Percentiles rank a stretch among this genome's conserved stretches.
Conservation (phyloP, 2,113 vertebrate species). For the Myodes glareolus region DNA sequence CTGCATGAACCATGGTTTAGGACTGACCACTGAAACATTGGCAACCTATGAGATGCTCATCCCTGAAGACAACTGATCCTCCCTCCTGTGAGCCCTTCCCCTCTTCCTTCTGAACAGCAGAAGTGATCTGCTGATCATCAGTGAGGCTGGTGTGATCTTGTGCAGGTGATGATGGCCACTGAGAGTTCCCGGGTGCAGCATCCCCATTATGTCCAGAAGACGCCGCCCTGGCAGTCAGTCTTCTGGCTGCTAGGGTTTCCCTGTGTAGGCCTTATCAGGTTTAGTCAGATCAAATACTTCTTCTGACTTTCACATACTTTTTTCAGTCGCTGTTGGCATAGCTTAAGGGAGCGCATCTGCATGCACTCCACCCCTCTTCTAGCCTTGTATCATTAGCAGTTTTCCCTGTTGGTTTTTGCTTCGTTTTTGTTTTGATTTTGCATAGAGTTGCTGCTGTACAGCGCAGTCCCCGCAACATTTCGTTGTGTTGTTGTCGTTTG, state of each 20-base stretch:
- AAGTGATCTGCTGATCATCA: no score
- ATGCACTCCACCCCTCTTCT: background rate
- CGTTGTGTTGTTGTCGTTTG: background rate
- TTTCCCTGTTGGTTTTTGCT: background rate
- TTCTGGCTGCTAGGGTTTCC: background rate
- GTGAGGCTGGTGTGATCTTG: background rate
- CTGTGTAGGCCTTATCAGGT: background rate
- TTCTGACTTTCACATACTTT: background rate
- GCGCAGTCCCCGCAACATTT: background rate
- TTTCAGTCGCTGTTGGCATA: background rate
- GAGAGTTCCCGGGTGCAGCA: no score
- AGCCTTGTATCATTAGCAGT: background rate
- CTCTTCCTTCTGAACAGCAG: no score
- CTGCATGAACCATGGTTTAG: background rate
- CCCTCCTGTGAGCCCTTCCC: background rate
- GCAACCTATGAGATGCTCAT: background rate
- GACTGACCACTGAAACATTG: background rate
- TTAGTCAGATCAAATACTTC: background rate
- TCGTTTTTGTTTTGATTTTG: background rate
- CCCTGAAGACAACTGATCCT: background rate
- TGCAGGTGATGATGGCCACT: background rate
- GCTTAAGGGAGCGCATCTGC: background rate
- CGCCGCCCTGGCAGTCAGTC: no score
- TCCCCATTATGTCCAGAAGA: background rate
- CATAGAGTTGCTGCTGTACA: rapidly evolving